Evolutionary conservation across 2,888 invertebrate species (phyloP).

Genomic region (Campoplex nolae): DNA sequence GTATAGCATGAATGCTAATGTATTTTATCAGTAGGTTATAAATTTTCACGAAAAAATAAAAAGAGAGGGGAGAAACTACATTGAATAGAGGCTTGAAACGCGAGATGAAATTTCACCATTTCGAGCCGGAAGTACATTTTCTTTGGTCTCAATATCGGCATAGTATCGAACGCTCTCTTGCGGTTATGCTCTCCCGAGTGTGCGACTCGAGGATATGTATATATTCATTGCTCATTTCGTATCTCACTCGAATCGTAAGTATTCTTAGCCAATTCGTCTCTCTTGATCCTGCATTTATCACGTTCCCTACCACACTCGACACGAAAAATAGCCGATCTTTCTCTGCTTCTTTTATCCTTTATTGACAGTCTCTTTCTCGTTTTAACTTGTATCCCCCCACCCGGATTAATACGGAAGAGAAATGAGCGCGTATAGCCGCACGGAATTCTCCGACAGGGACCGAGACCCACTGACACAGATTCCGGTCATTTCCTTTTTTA

Average conservation of each 20-base stretch:
- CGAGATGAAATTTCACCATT: conserved; percentile 49
- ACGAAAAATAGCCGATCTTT: conserved; percentile 50
- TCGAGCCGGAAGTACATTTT: conserved; percentile 43
- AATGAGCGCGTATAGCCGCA: conserved; percentile 50
- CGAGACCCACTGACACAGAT: conserved; percentile 84
- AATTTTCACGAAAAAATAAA: not conserved
- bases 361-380: conserved; percentile 51
- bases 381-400: conserved; percentile 30
- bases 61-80: not conserved
- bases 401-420: conserved; percentile 41
- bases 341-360: conserved; percentile 62
- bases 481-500: conserved; percentile 83
- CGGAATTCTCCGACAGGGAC: conserved; percentile 71
- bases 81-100: conserved; percentile 18
- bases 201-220: not conserved
- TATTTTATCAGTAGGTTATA: not conserved
- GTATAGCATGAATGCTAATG: not conserved
- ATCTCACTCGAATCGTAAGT: conserved; percentile 14
- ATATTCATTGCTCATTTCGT: not conserved
- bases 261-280: conserved; percentile 54
- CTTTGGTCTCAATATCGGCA: conserved; percentile 25
- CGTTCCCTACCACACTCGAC: conserved; percentile 34
- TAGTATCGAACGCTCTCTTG: conserved; percentile 7
- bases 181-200: not conserved
- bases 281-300: conserved; percentile 34